Conservation (phyloP, 2,888 invertebrate genomes). For the Megastigmus dorsalis region DNA sequence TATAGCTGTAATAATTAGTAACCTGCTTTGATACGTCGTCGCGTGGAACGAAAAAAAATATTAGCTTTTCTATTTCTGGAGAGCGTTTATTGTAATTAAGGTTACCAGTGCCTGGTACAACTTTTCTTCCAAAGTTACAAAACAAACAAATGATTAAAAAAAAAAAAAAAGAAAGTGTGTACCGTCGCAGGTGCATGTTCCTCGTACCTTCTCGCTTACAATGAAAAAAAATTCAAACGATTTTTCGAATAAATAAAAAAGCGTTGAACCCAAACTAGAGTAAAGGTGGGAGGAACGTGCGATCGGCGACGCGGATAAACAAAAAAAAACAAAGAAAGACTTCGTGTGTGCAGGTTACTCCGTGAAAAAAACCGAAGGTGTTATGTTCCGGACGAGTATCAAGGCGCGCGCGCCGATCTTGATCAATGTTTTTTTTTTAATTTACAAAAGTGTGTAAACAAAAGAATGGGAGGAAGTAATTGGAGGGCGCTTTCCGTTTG, state of each 20-base stretch:
- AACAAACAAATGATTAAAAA: slow-evolving; percentile 22
- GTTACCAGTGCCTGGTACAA: slow-evolving; percentile 56
- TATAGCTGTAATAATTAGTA: slow-evolving; percentile 51
- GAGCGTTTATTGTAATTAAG: slow-evolving; percentile 52
- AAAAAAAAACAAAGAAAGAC: slow-evolving; percentile 29
- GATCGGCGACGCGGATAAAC: slow-evolving; percentile 8
- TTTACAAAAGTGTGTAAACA: slow-evolving; percentile 52
- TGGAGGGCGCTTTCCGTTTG: slow-evolving; percentile 43
- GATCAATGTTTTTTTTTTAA: slow-evolving; percentile 54
- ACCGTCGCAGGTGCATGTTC: slow-evolving; percentile 36
- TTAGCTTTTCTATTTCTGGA: slow-evolving; percentile 51
- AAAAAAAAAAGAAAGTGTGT: neutral
- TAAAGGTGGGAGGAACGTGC: slow-evolving; percentile 51
- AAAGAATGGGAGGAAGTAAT: slow-evolving; percentile 29
- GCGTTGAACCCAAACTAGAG: slow-evolving; percentile 51
- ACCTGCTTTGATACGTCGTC: slow-evolving; percentile 56
- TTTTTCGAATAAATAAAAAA: slow-evolving; percentile 30
- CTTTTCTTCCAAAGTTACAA: slow-evolving; percentile 50
- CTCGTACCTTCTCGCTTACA: slow-evolving; percentile 53
- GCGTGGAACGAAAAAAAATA: slow-evolving; percentile 50
- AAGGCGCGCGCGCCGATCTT: slow-evolving; percentile 52
- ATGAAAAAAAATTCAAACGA: slow-evolving; percentile 25
- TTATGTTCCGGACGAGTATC: slow-evolving; percentile 57
- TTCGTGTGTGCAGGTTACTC: slow-evolving; percentile 54
- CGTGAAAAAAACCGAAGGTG: slow-evolving; percentile 48